A percentile compares a stretch with the other conserved stretches of the same genome.
Conservation (phyloP, 1,140 invertebrate genomes). For the Anastatus disparis region DNA sequence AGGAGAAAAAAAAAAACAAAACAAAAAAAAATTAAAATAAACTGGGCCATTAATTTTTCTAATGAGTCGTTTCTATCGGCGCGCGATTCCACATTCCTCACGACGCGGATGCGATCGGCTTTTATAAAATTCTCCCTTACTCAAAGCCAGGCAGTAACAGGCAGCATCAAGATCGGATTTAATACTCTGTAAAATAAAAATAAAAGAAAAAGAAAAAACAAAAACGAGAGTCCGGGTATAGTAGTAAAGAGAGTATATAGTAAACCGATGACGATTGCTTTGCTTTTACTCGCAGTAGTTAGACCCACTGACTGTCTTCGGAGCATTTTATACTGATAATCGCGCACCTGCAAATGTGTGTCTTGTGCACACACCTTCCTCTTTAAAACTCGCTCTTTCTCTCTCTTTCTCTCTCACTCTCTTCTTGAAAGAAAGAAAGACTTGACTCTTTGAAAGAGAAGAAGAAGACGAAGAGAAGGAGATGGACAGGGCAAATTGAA, state of each 20-base stretch:
- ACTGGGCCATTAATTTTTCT: conserved; percentile 20
- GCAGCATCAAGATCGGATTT: not conserved
- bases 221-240: not conserved
- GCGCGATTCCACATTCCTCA: not conserved
- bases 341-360: not conserved
- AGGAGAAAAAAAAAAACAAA: no score
- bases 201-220: no score
- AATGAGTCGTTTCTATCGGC: not conserved
- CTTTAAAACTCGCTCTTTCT: not conserved
- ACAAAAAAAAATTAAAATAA: no score
- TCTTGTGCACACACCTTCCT: not conserved
- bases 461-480: conserved; percentile 4
- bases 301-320: not conserved
- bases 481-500: conserved; percentile 22
- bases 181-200: no score
- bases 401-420: no score
- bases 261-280: not conserved
- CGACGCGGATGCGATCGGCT: no score
- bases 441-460: no score
- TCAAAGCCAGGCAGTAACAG: no score
- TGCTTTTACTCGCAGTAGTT: not conserved
- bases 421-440: no score
- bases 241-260: no score
- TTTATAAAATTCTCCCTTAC: no score
- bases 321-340: conserved; percentile 21